Evolutionary conservation across 2,888 invertebrate genomes (phyloP).

Genomic region (Chesias legatella): DNA sequence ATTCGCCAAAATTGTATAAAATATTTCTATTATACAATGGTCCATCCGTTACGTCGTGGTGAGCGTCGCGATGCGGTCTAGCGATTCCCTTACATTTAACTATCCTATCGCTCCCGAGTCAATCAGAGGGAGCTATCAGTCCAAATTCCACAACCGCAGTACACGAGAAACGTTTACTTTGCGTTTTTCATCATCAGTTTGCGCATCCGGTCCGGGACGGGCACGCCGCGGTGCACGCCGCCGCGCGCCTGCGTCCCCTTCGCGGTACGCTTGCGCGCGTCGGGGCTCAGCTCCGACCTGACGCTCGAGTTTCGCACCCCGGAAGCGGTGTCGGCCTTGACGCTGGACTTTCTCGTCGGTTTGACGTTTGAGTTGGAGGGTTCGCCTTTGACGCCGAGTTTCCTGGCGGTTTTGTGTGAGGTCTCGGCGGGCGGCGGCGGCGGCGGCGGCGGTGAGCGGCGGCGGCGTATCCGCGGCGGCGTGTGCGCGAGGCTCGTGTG

Average conservation of each 20-base stretch:
- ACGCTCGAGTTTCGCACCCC: conserved; percentile 18
- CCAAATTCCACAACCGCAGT: conserved; percentile 31
- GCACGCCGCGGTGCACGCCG: conserved; percentile 62
- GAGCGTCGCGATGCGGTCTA: conserved; percentile 63
- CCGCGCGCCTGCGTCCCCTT: conserved; percentile 39
- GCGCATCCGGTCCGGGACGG: conserved; percentile 63
- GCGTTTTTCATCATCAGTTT: conserved; percentile 51
- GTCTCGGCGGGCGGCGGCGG: conserved; percentile 17
- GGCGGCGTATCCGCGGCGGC: conserved; percentile 69
- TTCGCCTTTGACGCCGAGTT: conserved; percentile 36
- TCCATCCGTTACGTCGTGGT: conserved; percentile 66
- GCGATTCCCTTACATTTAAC: conserved; percentile 43
- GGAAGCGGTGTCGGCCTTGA: conserved; percentile 15
- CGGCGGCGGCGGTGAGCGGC: conserved; percentile 53
- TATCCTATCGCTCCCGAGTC: conserved; percentile 22
- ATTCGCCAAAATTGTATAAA: conserved; percentile 63
- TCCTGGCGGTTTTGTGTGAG: conserved; percentile 31
- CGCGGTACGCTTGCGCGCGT: conserved; percentile 28
- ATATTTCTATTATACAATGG: conserved; percentile 71
- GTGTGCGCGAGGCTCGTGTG: conserved; percentile 74
- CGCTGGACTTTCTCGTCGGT: conserved; percentile 10
- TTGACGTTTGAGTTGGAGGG: conserved; percentile 21
- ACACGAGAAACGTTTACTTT: conserved; percentile 35
- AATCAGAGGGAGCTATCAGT: conserved; percentile 30
- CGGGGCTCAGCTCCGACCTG: conserved; percentile 17